Evolutionary conservation across 2,888 invertebrate genomes (phyloP).

Genomic region (Toxonevra muliebris): DNA sequence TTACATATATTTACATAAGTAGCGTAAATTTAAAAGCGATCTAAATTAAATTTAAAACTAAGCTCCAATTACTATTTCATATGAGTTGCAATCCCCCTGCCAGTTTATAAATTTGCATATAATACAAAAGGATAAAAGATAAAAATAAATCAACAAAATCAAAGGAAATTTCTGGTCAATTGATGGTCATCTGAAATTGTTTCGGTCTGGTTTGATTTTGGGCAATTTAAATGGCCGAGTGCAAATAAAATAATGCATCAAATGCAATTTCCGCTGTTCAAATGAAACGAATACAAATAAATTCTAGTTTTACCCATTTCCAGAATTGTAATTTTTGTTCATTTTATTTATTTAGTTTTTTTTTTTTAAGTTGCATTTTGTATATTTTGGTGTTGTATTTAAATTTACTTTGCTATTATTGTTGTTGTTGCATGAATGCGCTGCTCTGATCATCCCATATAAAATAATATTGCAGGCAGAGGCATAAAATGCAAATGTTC

Average conservation of each 20-base stretch:
- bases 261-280: constrained; percentile 33
- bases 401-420: neutral
- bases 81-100: too few species aligned
- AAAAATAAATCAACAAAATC: constrained; percentile 15
- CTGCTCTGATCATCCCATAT: neutral
- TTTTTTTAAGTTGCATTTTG: neutral
- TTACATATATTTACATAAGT: too few species aligned
- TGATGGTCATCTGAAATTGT: constrained; percentile 9
- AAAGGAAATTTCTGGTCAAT: constrained; percentile 22
- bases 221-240: constrained; percentile 32
- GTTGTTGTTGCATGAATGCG: constrained; percentile 4
- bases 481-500: constrained; percentile 29
- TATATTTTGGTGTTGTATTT: neutral
- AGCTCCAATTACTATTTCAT: too few species aligned
- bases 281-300: neutral
- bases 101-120: too few species aligned
- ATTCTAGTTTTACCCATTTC: constrained; percentile 10
- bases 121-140: neutral
- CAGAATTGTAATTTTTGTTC: constrained; percentile 1
- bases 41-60: too few species aligned
- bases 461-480: constrained; percentile 15
- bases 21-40: too few species aligned
- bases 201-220: constrained; percentile 17
- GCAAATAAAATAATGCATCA: constrained; percentile 33
- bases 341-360: neutral